Evolutionary conservation across 2,797 vertebrate species (phyloP).

Genomic region (Streptopelia turtur): DNA sequence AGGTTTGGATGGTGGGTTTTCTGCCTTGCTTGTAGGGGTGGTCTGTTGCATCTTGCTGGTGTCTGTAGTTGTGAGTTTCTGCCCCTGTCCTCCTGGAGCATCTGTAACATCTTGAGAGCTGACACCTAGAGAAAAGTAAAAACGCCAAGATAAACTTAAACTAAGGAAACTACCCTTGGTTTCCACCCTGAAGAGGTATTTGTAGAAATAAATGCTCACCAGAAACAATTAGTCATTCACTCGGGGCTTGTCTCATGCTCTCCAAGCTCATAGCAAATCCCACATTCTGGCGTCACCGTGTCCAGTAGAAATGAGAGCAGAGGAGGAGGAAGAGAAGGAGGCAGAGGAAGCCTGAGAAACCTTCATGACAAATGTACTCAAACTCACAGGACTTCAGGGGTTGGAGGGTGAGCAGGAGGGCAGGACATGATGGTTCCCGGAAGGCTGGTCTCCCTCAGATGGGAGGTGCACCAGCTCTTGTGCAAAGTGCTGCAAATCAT

Average conservation of each 20-base stretch:
- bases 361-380: accelerated
- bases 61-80: accelerated
- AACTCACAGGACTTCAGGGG: neutral
- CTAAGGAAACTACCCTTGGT: neutral
- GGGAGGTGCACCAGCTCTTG: neutral
- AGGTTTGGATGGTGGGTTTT: accelerated
- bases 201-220: neutral
- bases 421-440: neutral
- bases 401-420: neutral
- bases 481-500: neutral
- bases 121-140: slow-evolving; percentile 18
- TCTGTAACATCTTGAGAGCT: accelerated
- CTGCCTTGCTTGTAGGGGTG: accelerated
- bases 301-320: neutral
- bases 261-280: neutral
- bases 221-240: neutral
- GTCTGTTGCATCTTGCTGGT: accelerated
- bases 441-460: neutral
- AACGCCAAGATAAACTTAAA: neutral
- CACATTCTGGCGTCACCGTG: accelerated
- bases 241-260: neutral
- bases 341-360: neutral
- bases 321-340: neutral
- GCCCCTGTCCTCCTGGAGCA: accelerated
- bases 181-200: neutral